Base-by-base conservation (phyloP, 1,140 invertebrate genomes). In the Drepana arcuata region DNA sequence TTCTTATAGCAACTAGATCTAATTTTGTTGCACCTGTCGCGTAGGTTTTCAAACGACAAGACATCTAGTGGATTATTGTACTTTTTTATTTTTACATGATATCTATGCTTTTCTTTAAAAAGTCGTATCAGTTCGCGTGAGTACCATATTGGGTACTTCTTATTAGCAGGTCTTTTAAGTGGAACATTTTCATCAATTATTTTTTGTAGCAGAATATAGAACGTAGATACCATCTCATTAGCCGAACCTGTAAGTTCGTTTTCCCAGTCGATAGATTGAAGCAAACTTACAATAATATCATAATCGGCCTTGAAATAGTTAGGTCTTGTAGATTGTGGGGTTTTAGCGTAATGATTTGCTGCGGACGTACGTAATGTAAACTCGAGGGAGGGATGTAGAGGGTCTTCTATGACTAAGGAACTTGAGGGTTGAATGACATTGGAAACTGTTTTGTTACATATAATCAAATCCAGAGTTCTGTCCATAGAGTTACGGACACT, bases 141-240 rank as follows among this genome's bases (percentile, higher is more conserved):
- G 16, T 35, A 46, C 41, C 42, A 49, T 7, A 10, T 14, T 23
- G 42, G 43, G 16, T 50, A 38, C 26, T 59, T 48, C n/a, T 7
- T 14, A n/a, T 34, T 40, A 6, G 38, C 25, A 14, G 15, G 26
- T 18, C 34, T 41, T 11, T 30, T 13, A 24, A 43, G 41, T n/a
- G 53, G 35, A 9, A 51, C 11, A n/a, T 33, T 42, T 5, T 7
- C 14, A 12, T 38, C n/a, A 10, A 48, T 48, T 4, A 48, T 18
- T 14, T 16, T 14, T 9, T 30, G 15, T 9, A 54, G 16, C 26
- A 41, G 7, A 10, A 42, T 16, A 30, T 54, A 54, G 41, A 54
- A 54, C 13, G 14, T 45, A 2, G 21, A n/a, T 2, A 45, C 36
- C 14, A 34, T 30, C 7, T 18, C 28, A 25, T 54, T 34, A 27